phyloP scores from a whole-genome alignment of 2,888 invertebrate species.

The Amblyteles armatorius region DNA sequence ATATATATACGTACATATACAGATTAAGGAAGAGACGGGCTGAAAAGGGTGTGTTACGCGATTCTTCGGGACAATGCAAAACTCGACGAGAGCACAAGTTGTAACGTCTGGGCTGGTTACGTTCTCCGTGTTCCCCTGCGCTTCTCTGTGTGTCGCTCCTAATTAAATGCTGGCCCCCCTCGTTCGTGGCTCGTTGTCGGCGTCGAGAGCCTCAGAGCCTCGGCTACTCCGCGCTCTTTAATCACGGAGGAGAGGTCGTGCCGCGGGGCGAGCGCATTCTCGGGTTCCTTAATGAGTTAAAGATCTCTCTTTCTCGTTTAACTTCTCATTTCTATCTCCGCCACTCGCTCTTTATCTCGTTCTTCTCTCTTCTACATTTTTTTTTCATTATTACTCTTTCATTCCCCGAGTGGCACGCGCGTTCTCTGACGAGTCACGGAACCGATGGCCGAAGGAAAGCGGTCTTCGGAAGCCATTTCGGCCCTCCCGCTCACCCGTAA shows the following conservation, averaged over 20 bases:
- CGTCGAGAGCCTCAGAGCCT: constrained; percentile 39
- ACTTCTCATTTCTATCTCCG: constrained; percentile 60
- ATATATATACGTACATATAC: neutral
- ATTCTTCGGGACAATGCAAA: constrained; percentile 29
- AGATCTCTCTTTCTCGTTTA: constrained; percentile 65
- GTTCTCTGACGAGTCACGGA: constrained; percentile 1
- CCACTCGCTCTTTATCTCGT: constrained; percentile 27
- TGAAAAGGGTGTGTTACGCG: constrained; percentile 33
- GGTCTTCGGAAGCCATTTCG: constrained; percentile 10
- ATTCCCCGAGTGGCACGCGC: constrained; percentile 46
- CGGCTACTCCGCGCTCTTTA: constrained; percentile 47
- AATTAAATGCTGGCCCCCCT: constrained; percentile 54
- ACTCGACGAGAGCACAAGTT: constrained; percentile 29
- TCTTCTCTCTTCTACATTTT: constrained; percentile 15
- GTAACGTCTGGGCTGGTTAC: constrained; percentile 57
- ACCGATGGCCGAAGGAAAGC: neutral
- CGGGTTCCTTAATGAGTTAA: constrained; percentile 66
- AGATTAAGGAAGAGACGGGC: neutral
- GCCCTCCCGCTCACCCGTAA: neutral
- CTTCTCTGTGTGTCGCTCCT: constrained; percentile 51
- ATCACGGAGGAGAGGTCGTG: constrained; percentile 54
- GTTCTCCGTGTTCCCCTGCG: constrained; percentile 35
- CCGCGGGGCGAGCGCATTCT: constrained; percentile 69
- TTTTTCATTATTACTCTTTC: constrained; percentile 27
- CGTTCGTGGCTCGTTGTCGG: constrained; percentile 50